Evolutionary conservation across 2,113 vertebrate species (phyloP).

Genomic region (Percina caprodes): DNA sequence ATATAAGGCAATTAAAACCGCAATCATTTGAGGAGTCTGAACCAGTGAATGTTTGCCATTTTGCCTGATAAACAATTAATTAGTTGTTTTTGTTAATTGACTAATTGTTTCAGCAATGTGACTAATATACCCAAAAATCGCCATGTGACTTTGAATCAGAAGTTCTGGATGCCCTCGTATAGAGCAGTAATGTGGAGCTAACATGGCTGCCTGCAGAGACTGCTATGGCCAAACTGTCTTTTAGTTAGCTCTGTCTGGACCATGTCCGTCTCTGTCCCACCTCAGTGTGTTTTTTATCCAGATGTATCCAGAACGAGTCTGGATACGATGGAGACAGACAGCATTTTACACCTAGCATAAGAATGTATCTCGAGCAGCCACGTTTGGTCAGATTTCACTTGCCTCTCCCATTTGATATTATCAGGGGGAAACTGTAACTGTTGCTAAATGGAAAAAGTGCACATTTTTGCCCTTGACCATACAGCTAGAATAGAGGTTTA

Average conservation of each 20-base stretch:
- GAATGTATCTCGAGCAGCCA: neutral
- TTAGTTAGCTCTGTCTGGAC: neutral
- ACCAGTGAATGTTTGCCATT: neutral
- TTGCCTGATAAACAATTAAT: neutral
- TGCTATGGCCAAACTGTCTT: neutral
- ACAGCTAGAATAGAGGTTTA: neutral
- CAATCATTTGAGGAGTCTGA: no score
- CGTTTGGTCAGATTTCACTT: conserved; percentile 17
- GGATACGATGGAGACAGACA: neutral
- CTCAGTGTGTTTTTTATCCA: neutral
- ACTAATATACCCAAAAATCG: neutral
- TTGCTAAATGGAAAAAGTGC: neutral
- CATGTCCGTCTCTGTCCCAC: neutral
- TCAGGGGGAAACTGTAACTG: conserved; percentile 13
- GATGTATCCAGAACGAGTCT: neutral
- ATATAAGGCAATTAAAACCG: neutral
- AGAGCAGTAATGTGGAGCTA: neutral
- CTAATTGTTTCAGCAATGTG: neutral
- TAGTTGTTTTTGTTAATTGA: neutral
- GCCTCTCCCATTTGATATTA: conserved; percentile 18
- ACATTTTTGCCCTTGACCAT: neutral
- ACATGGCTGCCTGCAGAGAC: neutral
- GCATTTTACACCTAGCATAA: neutral
- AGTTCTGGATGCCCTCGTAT: neutral
- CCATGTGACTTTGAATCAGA: neutral